Percentiles rank a stretch among this genome's conserved stretches.
These are phyloP conservation scores for Arvicanthis niloticus DNA, from an alignment of 2,113 vertebrate genomes.

Conservation along the genomic window DNA sequence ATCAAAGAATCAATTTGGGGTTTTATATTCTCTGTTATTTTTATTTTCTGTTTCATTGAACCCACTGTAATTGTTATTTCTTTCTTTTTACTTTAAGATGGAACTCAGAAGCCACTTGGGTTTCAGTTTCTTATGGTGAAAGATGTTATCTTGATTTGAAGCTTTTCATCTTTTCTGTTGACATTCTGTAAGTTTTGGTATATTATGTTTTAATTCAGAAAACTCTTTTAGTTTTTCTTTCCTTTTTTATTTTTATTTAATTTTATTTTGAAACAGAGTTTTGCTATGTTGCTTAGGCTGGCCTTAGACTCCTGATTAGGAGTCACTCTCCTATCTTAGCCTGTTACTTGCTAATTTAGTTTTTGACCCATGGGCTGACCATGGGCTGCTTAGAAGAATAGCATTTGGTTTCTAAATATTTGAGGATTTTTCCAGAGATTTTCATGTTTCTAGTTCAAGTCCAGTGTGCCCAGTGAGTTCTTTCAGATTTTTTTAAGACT, in stretches of 20 bases:
- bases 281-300: neutral
- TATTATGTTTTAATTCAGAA: slow-evolving; percentile 18
- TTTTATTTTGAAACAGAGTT: neutral
- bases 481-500: neutral
- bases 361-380: neutral
- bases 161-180: neutral
- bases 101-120: too few relatives aligned
- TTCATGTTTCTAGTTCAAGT: neutral
- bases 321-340: neutral
- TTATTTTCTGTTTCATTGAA: neutral
- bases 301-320: neutral
- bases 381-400: neutral
- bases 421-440: neutral
- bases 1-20: neutral
- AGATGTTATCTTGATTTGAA: slow-evolving; percentile 24
- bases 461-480: neutral
- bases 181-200: neutral
- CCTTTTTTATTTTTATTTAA: neutral
- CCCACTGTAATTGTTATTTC: neutral
- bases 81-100: neutral
- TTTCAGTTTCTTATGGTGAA: slow-evolving; percentile 35
- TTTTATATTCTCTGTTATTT: neutral
- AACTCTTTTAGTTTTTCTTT: neutral
- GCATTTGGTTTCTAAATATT: neutral
- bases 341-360: neutral